Percentiles rank a stretch among this genome's conserved stretches.
These are phyloP conservation scores for Halcyon chelicuti DNA, from an alignment of 2,797 vertebrate species.

Conservation along the genomic window DNA sequence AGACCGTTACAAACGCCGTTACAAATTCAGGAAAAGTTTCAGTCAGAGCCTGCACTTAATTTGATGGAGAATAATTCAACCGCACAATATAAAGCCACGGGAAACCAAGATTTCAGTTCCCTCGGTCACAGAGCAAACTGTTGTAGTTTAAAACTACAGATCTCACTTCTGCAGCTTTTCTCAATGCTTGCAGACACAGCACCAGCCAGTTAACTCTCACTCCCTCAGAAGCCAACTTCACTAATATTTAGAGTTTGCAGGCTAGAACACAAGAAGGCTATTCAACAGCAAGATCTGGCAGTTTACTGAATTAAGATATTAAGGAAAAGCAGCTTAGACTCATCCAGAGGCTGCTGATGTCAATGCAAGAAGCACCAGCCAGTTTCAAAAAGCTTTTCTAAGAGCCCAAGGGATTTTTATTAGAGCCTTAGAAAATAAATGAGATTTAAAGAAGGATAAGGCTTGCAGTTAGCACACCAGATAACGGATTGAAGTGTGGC, in stretches of 20 bases:
- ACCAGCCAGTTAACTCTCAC: not conserved
- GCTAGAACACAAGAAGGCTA: not conserved
- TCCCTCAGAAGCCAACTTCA: not conserved
- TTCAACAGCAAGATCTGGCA: not conserved
- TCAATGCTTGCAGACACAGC: not conserved
- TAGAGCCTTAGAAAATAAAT: not conserved
- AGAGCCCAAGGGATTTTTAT: not conserved
- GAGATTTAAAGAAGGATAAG: constrained; percentile 6
- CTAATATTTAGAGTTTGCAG: not conserved
- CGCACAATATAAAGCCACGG: not conserved
- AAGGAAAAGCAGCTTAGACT: not conserved
- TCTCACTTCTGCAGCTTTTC: not conserved
- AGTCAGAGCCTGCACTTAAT: not conserved
- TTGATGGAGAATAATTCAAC: not conserved
- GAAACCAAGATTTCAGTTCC: not conserved
- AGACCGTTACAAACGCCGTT: not conserved
- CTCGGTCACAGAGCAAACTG: not conserved
- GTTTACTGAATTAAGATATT: not conserved
- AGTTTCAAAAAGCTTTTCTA: not conserved
- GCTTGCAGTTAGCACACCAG: not conserved
- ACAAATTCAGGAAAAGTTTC: not conserved
- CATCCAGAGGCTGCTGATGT: not conserved
- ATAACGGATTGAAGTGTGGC: not conserved
- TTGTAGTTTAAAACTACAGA: not conserved
- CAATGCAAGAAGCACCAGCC: not conserved